Conservation (phyloP, 2,113 vertebrate species). For the Litocranius walleri region DNA sequence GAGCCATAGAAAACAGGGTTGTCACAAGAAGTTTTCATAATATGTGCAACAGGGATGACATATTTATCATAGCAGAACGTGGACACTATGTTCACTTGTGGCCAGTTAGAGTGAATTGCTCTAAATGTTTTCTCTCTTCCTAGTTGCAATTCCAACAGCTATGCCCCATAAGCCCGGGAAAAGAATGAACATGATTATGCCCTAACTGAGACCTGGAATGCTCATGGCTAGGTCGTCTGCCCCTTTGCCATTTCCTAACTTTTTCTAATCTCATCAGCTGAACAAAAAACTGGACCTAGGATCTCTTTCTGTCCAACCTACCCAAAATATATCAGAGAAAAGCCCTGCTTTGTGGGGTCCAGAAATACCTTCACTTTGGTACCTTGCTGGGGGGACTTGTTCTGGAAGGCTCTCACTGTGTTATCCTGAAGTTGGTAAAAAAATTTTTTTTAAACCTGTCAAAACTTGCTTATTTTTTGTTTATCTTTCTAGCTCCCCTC, state of each 20-base stretch:
- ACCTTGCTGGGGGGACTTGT: neutral
- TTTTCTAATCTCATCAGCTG: neutral
- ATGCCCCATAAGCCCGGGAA: neutral
- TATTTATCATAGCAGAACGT: neutral
- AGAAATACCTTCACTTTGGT: neutral
- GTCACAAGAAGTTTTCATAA: neutral
- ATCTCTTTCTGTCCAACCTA: neutral
- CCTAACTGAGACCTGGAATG: neutral
- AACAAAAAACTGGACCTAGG: neutral
- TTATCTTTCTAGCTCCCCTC: neutral
- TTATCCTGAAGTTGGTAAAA: neutral
- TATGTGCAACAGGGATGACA: neutral
- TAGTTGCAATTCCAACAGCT: neutral
- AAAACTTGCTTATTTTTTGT: neutral
- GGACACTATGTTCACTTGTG: neutral
- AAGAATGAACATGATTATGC: neutral
- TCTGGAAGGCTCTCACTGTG: neutral
- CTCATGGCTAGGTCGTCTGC: neutral
- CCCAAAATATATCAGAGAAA: neutral
- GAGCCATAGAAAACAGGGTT: neutral
- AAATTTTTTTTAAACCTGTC: neutral
- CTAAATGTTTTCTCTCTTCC: neutral
- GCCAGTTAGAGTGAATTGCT: neutral
- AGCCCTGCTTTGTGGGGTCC: neutral
- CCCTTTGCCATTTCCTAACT: neutral